Evolutionary conservation across 1,140 invertebrate species (phyloP), one percentile per base, ranked within the genome.

Genomic region (Leptopilina clavipes): DNA sequence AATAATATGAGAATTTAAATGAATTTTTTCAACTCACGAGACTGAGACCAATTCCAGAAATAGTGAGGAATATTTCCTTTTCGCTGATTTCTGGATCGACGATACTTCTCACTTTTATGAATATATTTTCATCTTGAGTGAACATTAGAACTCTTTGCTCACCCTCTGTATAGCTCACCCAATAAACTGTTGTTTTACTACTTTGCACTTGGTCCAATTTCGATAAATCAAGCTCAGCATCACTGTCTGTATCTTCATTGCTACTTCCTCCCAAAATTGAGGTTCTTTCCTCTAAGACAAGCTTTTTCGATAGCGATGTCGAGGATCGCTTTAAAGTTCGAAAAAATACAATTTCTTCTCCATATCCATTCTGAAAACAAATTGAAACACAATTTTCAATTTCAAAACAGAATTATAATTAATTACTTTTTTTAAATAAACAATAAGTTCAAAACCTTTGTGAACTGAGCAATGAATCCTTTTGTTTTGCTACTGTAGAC

Each of bases 401-500:
- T 31, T 31, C n/a, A n/a, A n/a, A n/a, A n/a, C n/a, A n/a, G n/a
- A n/a, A n/a, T n/a, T n/a, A n/a, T n/a, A n/a, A n/a, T 43, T 70
- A 45, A 18, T 70, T 31, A 3, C 6, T 31, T 31, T 31, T 31
- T 31, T 3, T 31, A 31, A 3, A 31, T 31, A 31, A 31, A 31
- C 6, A 31, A 31, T 6, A 31, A 31, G 22, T 31, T 2, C 3
- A 25, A 59, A 86, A 94, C 95, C 92, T 94, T 95, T 71, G 90
- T 91, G 79, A 96, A 94, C 81, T 94, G 92, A 19, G 94, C 93
- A 10, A 91, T 86, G 82, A 94, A 95, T 73, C 95, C 95, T 76
- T 93, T 92, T 19, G 93, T 93, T 83, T 95, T 95, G 81, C 95
- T 94, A 78, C 95, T 96, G 84, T 96, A 96, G 12, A 96, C 93